Percentiles rank a stretch among this genome's conserved stretches.
Evolutionary conservation across 2,797 vertebrate genomes (phyloP).

Genomic region (Rachycentron canadum): DNA sequence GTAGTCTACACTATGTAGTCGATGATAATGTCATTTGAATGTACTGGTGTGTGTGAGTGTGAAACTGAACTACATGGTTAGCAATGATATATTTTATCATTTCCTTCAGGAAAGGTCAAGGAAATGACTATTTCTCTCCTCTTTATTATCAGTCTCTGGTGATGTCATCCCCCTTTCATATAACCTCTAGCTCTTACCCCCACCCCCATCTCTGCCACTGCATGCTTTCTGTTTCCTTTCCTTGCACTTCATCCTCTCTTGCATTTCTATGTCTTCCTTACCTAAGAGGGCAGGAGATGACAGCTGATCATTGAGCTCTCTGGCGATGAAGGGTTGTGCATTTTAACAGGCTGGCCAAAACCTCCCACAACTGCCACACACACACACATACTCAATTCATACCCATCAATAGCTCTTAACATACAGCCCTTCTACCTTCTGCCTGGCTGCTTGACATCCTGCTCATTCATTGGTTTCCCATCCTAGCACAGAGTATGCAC

Average conservation of each 20-base stretch:
- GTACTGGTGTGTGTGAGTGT: background rate
- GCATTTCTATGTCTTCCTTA: background rate
- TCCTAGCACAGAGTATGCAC: constrained; percentile 25
- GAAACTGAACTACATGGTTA: constrained; percentile 7
- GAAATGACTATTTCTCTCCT: background rate
- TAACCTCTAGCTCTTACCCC: constrained; percentile 33
- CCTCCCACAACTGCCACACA: background rate
- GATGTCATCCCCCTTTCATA: constrained; percentile 3
- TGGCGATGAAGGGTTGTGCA: constrained; percentile 12
- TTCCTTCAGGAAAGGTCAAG: background rate
- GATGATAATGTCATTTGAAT: background rate
- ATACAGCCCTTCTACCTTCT: constrained; percentile 52
- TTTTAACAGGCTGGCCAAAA: constrained; percentile 3
- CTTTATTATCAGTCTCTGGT: constrained; percentile 4
- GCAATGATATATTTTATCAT: background rate
- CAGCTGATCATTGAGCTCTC: constrained; percentile 34
- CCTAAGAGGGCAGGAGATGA: constrained; percentile 13
- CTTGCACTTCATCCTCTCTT: constrained; percentile 37
- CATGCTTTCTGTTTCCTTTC: constrained; percentile 30
- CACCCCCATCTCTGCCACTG: constrained; percentile 1
- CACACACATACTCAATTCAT: constrained; percentile 22
- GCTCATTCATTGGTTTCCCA: constrained; percentile 56
- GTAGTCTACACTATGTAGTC: background rate
- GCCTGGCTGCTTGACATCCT: constrained; percentile 48
- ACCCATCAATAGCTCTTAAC: constrained; percentile 58